phyloP scores from a whole-genome alignment of 2,888 invertebrate species.

The Actias luna region DNA sequence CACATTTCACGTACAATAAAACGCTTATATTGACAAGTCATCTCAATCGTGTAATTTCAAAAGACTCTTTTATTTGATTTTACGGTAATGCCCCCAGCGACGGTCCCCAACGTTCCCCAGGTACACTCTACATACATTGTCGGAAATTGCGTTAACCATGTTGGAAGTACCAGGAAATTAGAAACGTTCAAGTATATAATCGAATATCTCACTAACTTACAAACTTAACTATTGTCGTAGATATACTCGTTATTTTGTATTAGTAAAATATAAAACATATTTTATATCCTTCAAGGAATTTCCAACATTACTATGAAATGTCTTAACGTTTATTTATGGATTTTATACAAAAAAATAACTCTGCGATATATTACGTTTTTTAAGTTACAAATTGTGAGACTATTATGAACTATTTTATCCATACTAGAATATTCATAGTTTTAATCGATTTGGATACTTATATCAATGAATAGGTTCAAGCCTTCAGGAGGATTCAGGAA shows the following conservation, averaged over 20 bases:
- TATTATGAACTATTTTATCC: too few relatives aligned
- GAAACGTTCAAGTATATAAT: slow-evolving; percentile 78
- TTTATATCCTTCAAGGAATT: background rate
- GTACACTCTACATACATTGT: slow-evolving; percentile 64
- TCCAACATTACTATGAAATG: background rate
- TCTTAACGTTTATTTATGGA: background rate
- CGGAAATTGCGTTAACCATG: slow-evolving; percentile 81
- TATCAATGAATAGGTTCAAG: too few relatives aligned
- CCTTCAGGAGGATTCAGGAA: too few relatives aligned
- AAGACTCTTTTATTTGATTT: slow-evolving; percentile 70
- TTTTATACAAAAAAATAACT: background rate
- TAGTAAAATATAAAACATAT: background rate
- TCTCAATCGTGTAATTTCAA: slow-evolving; percentile 63
- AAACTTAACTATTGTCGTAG: slow-evolving; percentile 58
- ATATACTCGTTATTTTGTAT: slow-evolving; percentile 31
- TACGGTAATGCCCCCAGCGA: slow-evolving; percentile 63
- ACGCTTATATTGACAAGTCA: slow-evolving; percentile 43
- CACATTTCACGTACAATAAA: slow-evolving; percentile 7
- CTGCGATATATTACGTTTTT: background rate
- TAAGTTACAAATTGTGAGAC: background rate
- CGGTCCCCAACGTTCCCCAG: slow-evolving; percentile 57
- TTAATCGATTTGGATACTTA: background rate
- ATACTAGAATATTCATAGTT: background rate
- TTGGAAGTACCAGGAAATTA: slow-evolving; percentile 79
- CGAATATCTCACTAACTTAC: slow-evolving; percentile 71